phyloP scores from a whole-genome alignment of 2,113 vertebrate genomes.

The Cyanistes caeruleus region DNA sequence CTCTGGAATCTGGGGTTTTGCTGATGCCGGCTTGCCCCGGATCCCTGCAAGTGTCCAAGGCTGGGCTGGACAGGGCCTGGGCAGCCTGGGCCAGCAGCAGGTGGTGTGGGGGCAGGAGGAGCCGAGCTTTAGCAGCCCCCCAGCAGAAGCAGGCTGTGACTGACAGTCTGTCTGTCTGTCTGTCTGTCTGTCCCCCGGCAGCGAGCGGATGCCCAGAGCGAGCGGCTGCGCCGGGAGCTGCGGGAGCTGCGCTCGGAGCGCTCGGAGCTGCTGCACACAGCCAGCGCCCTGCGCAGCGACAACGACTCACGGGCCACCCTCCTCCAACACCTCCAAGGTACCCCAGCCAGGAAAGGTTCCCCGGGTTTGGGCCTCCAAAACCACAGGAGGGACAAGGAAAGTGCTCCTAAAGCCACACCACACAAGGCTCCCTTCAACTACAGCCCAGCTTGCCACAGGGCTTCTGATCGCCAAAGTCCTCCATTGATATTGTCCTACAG shows the following conservation, averaged over 20 bases:
- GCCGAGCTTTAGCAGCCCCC: fast-evolving
- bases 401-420: fast-evolving
- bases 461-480: background rate
- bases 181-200: background rate
- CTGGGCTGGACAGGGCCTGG: background rate
- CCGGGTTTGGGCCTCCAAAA: too few relatives aligned
- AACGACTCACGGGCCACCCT: constrained; percentile 67
- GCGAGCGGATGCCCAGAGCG: constrained; percentile 36
- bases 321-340: constrained; percentile 13
- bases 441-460: background rate
- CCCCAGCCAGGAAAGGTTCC: too few relatives aligned
- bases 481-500: fast-evolving
- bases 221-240: constrained; percentile 61
- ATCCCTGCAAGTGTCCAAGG: background rate
- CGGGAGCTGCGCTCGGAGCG: constrained; percentile 49
- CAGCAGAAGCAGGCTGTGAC: fast-evolving
- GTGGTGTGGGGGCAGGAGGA: fast-evolving
- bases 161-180: background rate
- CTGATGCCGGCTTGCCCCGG: background rate
- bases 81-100: fast-evolving
- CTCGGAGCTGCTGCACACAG: constrained; percentile 58
- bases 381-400: fast-evolving
- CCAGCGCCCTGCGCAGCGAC: constrained; percentile 77
- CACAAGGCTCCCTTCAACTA: fast-evolving
- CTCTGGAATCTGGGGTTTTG: fast-evolving